Evolutionary conservation across 2,888 invertebrate species (phyloP).

Genomic region (Torymus aiolomorphi): DNA sequence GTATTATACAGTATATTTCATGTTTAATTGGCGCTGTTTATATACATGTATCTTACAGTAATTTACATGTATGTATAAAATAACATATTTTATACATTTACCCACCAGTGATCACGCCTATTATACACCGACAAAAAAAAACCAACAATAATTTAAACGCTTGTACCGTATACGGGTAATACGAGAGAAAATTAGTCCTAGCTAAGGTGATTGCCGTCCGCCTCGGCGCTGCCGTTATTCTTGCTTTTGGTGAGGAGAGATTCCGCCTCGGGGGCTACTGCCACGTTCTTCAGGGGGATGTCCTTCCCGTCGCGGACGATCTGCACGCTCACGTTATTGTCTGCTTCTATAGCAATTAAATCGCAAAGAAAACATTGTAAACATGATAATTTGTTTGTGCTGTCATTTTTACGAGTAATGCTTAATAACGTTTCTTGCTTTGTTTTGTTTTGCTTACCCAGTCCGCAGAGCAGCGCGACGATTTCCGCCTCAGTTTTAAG

Average conservation of each 20-base stretch:
- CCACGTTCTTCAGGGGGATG: constrained; percentile 39
- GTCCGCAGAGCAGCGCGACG: constrained; percentile 5
- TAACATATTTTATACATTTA: too few relatives aligned
- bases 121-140: too few relatives aligned
- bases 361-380: background rate
- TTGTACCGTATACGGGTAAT: background rate
- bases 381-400: too few relatives aligned
- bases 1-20: too few relatives aligned
- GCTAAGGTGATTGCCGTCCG: constrained; percentile 1
- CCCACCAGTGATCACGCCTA: too few relatives aligned
- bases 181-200: background rate
- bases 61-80: too few relatives aligned
- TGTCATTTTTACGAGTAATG: too few relatives aligned
- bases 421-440: too few relatives aligned
- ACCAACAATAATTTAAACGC: constrained; percentile 20
- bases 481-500: constrained; percentile 54
- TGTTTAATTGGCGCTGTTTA: too few relatives aligned
- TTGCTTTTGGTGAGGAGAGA: constrained; percentile 44
- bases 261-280: constrained; percentile 30
- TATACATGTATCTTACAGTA: too few relatives aligned
- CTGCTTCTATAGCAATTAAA: constrained; percentile 27
- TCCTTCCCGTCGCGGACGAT: constrained; percentile 26
- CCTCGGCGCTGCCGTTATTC: constrained; percentile 4
- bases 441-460: constrained; percentile 14
- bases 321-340: constrained; percentile 23